A percentile compares a stretch with the other conserved stretches of the same genome.
Conservation (phyloP, 2,797 vertebrate species). For the Mus spretus region DNA sequence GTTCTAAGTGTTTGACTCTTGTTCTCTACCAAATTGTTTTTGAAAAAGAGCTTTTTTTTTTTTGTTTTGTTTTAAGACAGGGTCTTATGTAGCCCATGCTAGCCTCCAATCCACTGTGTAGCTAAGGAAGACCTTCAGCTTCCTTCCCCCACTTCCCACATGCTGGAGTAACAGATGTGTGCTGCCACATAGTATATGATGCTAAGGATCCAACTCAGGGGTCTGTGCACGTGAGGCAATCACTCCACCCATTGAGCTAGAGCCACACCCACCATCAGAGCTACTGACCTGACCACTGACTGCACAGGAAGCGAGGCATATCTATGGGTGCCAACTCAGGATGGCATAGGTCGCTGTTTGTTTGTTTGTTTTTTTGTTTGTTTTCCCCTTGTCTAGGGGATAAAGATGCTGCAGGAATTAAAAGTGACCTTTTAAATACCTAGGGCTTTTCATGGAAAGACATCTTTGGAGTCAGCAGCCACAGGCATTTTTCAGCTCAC, state of each 20-base stretch:
- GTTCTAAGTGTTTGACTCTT: background rate
- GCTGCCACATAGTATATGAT: background rate
- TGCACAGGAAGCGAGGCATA: background rate
- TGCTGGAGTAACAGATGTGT: background rate
- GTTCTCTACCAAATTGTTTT: conserved; percentile 1
- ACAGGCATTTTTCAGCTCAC: conserved; percentile 35
- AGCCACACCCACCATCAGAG: background rate
- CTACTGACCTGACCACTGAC: background rate
- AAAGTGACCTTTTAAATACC: conserved; percentile 54
- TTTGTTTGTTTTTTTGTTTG: too few species aligned
- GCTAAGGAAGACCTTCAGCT: background rate
- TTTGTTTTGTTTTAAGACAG: background rate
- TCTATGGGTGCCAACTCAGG: background rate
- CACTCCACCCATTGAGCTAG: background rate
- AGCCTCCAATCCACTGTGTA: background rate
- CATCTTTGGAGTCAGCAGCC: conserved; percentile 64
- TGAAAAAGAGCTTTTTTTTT: background rate
- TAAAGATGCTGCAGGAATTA: background rate
- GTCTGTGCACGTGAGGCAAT: background rate
- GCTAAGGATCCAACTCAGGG: background rate
- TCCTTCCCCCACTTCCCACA: background rate
- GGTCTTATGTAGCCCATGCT: background rate
- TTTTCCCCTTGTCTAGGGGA: background rate
- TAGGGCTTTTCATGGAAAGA: conserved; percentile 32
- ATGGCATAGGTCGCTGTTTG: background rate